phyloP scores from a whole-genome alignment of 1,140 invertebrate species.

The Brachionus koreanus region DNA sequence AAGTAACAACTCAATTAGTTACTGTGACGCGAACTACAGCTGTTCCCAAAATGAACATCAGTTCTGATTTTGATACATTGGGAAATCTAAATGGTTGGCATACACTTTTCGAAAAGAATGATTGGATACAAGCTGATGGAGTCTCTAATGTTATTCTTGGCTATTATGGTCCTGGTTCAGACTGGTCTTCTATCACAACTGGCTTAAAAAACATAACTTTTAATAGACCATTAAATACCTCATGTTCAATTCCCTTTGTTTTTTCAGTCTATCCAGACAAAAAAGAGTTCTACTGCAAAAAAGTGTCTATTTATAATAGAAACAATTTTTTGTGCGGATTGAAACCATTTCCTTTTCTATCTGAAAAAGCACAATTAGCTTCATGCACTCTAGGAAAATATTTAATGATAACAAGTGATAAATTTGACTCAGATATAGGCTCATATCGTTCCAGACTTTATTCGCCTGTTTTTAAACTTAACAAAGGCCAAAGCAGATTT shows the following conservation, averaged over 20 bases:
- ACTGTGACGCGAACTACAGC: constrained; percentile 14
- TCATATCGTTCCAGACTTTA: not conserved
- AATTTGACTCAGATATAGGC: constrained; percentile 3
- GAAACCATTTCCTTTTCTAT: not conserved
- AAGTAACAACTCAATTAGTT: not conserved
- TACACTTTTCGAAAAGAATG: not conserved
- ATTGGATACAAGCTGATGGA: constrained; percentile 13
- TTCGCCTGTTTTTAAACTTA: constrained; percentile 6
- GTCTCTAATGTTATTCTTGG: not conserved
- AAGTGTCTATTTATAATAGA: not conserved
- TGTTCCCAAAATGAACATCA: not conserved
- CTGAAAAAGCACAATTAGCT: not conserved
- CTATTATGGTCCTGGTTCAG: not conserved
- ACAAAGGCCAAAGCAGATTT: not conserved
- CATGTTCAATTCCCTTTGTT: not conserved
- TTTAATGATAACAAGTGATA: constrained; percentile 15
- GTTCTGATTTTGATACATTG: constrained; percentile 4
- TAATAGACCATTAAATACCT: not conserved
- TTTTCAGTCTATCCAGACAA: not conserved
- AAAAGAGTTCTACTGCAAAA: constrained; percentile 1
- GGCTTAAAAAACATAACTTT: not conserved
- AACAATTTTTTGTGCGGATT: not conserved
- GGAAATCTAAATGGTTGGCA: not conserved
- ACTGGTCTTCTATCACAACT: constrained; percentile 10
- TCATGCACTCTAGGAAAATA: not conserved